Evolutionary conservation across 2,797 vertebrate genomes (phyloP).

Genomic region (Thaleichthys pacificus): DNA sequence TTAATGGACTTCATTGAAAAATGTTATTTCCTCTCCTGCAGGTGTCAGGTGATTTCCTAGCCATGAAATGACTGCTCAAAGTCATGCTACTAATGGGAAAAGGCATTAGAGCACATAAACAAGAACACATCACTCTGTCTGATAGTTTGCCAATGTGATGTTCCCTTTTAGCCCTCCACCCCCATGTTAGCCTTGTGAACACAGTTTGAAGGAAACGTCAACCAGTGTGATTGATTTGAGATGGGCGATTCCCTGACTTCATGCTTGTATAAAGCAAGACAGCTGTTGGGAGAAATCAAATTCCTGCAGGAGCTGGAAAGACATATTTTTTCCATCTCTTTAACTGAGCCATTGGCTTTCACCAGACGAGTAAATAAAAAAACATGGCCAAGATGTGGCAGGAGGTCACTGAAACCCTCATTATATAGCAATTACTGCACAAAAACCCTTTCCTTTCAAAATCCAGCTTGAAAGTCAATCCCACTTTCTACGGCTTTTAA

Average conservation of each 20-base stretch:
- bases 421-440: conserved; percentile 85
- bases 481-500: conserved; percentile 64
- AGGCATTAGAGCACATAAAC: conserved; percentile 86
- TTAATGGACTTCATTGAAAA: conserved; percentile 80
- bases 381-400: conserved; percentile 80
- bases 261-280: conserved; percentile 88
- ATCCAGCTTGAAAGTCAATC: conserved; percentile 71
- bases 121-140: conserved; percentile 81
- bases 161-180: conserved; percentile 64
- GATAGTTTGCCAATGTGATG: conserved; percentile 77
- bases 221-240: conserved; percentile 81
- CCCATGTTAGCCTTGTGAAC: conserved; percentile 67
- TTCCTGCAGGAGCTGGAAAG: conserved; percentile 81
- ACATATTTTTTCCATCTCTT: conserved; percentile 89
- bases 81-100: conserved; percentile 74
- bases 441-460: conserved; percentile 68
- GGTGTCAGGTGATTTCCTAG: conserved; percentile 85
- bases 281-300: conserved; percentile 88
- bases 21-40: conserved; percentile 76
- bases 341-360: conserved; percentile 78
- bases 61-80: conserved; percentile 75
- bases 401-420: conserved; percentile 79
- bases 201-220: conserved; percentile 88
- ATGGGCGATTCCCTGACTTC: conserved; percentile 83
- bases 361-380: conserved; percentile 84